These are phyloP conservation scores for Aphidius ervi DNA, from an alignment of 1,140 invertebrate species.

Conservation along the genomic window DNA sequence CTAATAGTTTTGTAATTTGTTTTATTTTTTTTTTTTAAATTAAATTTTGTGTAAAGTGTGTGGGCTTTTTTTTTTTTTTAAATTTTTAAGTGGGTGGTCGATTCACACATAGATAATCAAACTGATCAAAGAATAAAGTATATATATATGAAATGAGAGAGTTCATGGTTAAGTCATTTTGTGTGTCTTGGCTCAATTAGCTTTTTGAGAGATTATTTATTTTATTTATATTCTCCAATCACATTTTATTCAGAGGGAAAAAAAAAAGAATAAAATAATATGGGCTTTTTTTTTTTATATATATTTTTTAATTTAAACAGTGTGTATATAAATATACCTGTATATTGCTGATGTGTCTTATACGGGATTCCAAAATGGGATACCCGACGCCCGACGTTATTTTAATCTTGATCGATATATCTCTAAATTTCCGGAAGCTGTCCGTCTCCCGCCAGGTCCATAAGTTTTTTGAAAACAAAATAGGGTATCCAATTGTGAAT, in stretches of 20 bases:
- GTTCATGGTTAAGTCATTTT: slow-evolving; percentile 17
- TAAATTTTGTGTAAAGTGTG: too few species aligned
- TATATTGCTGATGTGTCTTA: too few species aligned
- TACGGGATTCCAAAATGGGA: not conserved
- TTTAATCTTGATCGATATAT: slow-evolving; percentile 40
- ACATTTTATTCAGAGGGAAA: too few species aligned
- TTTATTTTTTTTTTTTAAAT: too few species aligned
- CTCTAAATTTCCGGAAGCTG: slow-evolving; percentile 47
- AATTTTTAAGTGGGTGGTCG: slow-evolving; percentile 8
- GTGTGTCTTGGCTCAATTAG: slow-evolving; percentile 40
- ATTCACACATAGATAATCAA: slow-evolving; percentile 1
- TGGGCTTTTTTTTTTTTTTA: not conserved
- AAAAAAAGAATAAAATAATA: too few species aligned
- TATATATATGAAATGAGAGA: too few species aligned
- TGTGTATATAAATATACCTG: too few species aligned
- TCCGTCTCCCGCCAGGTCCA: slow-evolving; percentile 34
- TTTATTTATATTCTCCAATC: too few species aligned
- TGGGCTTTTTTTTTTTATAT: too few species aligned
- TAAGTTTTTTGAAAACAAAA: slow-evolving; percentile 4
- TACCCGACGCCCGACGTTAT: slow-evolving; percentile 9
- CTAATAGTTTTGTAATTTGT: too few species aligned
- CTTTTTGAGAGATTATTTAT: slow-evolving; percentile 2
- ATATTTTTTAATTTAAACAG: too few species aligned
- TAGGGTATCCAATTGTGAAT: not conserved
- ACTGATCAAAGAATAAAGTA: not conserved